Base-by-base conservation (phyloP, 2,888 invertebrate species). In the Oligia latruncula region DNA sequence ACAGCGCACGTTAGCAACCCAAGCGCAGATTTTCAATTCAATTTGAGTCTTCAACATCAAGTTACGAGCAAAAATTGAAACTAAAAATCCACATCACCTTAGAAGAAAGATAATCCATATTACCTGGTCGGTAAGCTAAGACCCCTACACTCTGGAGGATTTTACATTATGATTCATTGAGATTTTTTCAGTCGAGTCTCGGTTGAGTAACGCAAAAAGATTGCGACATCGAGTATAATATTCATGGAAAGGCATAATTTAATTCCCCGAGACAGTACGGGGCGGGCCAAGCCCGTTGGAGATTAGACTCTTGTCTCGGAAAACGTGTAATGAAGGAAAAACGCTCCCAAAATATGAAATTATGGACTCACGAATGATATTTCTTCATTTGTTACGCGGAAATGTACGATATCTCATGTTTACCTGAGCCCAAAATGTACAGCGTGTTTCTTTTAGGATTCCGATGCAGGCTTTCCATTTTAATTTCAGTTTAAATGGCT, bases 211-310 rank as follows among this genome's bases (percentile, higher is more conserved):
- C 92, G 92, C 90, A 93, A 94, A 95, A 95, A 94, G 93, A 95
- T 95, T 93, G 94, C 92, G 92, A 94, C 93, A 93, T 92, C 93
- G 90, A 91, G 93, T 96, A 94, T 96, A 96, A 96, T 96, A 96
- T 96, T 96, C 96, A 96, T 96, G 95, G 93, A 95, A 96, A 95
- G 92, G 88, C 94, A 96, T 96, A 95, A 96, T 96, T 96, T 96
- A 94, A 96, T 96, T 96, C 94, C 49, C 82, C 77, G 92, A 93
- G 95, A 95, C 95, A 94, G 94, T 88, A 91, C 90, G 92, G 91
- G 62, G 92, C 91, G 91, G 85, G 84, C 87, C 85, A 89, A 87
- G 90, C 91, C 88, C 92, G 90, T 90, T 87, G 86, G 91, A 94
- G 95, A 95, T 96, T 95, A 95, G 93, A 90, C 91, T 93, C 93